Conservation (phyloP, 2,797 vertebrate genomes). For the Spatula versicolor region DNA sequence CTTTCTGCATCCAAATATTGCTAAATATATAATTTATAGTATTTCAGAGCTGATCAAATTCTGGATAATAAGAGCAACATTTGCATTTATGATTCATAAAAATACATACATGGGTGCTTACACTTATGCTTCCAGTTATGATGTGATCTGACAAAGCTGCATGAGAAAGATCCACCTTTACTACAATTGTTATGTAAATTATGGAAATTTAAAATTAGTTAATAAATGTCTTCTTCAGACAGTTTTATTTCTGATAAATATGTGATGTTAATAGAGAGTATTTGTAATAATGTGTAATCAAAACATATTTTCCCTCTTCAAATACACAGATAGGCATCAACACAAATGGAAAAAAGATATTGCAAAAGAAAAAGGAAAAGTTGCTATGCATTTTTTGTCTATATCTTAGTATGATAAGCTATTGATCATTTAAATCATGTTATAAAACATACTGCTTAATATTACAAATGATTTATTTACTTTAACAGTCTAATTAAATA, state of each 20-base stretch:
- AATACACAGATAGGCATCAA: not conserved
- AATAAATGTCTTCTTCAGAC: not conserved
- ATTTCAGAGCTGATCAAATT: not conserved
- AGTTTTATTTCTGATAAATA: not conserved
- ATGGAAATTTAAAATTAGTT: not conserved
- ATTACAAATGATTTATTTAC: constrained; percentile 2
- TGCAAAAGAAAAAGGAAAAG: not conserved
- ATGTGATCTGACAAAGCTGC: not conserved
- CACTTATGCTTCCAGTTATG: not conserved
- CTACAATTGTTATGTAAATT: not conserved
- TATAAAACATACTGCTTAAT: not conserved
- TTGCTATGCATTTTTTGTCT: not conserved
- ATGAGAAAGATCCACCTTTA: not conserved
- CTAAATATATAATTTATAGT: not conserved
- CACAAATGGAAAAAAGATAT: not conserved
- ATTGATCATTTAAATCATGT: not conserved
- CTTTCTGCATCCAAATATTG: not conserved
- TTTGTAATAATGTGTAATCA: not conserved
- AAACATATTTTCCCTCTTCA: not conserved
- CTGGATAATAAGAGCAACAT: not conserved
- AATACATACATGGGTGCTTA: not conserved
- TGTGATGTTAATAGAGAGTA: not conserved
- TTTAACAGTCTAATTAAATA: constrained; percentile 49
- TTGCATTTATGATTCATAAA: not conserved
- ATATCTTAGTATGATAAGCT: not conserved